Evolutionary conservation across 1,140 invertebrate genomes (phyloP).

Genomic region (Paralvinella palmiformis): DNA sequence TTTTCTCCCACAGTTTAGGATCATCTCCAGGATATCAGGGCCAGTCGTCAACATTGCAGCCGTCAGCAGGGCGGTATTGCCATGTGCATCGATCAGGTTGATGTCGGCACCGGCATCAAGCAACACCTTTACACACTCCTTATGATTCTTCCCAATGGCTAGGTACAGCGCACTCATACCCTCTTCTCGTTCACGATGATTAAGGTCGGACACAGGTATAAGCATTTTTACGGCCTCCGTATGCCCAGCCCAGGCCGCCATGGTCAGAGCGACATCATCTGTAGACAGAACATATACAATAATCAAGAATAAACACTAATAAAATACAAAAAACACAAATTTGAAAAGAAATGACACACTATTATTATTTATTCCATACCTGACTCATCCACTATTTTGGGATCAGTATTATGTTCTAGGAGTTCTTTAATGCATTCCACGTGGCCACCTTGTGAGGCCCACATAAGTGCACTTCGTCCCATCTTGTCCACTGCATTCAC

Average conservation of each 20-base stretch:
- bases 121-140: slow-evolving; percentile 76
- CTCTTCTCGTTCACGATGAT: slow-evolving; percentile 40
- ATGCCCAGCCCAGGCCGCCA: slow-evolving; percentile 62
- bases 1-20: neutral
- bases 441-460: slow-evolving; percentile 6
- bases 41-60: slow-evolving; percentile 48
- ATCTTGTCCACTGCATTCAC: neutral
- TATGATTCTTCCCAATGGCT: slow-evolving; percentile 78
- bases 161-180: slow-evolving; percentile 76
- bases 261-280: slow-evolving; percentile 12
- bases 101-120: slow-evolving; percentile 74
- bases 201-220: slow-evolving; percentile 26
- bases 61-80: slow-evolving; percentile 55
- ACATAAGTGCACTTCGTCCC: slow-evolving; percentile 11
- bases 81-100: slow-evolving; percentile 77
- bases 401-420: neutral
- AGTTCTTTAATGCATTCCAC: slow-evolving; percentile 10
- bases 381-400: slow-evolving; percentile 19
- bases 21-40: slow-evolving; percentile 33
- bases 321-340: neutral
- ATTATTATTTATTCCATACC: slow-evolving; percentile 57
- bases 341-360: slow-evolving; percentile 40
- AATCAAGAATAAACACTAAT: neutral
- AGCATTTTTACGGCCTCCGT: slow-evolving; percentile 26
- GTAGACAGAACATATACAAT: neutral